These are phyloP conservation scores for Neoscelio sp. DNA, from an alignment of 2,888 invertebrate genomes.

Conservation along the genomic window DNA sequence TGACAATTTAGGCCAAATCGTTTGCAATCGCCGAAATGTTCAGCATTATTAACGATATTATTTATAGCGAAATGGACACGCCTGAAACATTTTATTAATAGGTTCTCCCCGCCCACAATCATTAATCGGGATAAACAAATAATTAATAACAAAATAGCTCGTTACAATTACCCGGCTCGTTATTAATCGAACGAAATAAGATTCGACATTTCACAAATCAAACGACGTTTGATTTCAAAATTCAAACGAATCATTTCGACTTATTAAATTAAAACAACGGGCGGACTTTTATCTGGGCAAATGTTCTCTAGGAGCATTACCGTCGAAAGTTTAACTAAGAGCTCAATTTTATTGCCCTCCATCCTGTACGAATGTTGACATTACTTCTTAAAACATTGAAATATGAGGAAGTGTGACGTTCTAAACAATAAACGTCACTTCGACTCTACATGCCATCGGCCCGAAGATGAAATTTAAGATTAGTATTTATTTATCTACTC, in stretches of 20 bases:
- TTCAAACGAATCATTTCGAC: too few relatives aligned
- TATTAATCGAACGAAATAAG: too few relatives aligned
- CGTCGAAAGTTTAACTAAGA: conserved; percentile 2
- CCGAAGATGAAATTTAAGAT: conserved; percentile 15
- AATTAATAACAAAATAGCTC: background rate
- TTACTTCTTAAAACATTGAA: conserved; percentile 41
- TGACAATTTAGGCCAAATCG: too few relatives aligned
- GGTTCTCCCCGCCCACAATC: background rate
- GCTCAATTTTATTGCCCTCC: too few relatives aligned
- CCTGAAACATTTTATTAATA: conserved; percentile 17
- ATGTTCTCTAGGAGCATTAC: conserved; percentile 7
- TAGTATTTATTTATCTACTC: too few relatives aligned
- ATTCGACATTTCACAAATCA: background rate
- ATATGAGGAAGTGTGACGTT: conserved; percentile 19
- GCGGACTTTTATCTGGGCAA: conserved; percentile 1
- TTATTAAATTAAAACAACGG: too few relatives aligned
- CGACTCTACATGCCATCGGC: background rate
- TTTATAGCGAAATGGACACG: background rate
- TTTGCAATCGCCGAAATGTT: too few relatives aligned
- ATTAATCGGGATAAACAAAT: conserved; percentile 3
- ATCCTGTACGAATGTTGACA: conserved; percentile 23
- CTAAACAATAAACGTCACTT: conserved; percentile 26
- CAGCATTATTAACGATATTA: too few relatives aligned
- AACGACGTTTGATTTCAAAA: too few relatives aligned
- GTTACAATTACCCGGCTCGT: background rate